Percentiles rank a stretch among this genome's conserved stretches.
phyloP scores from a whole-genome alignment of 2,113 vertebrate genomes.

The Clarias macrocephalus region DNA sequence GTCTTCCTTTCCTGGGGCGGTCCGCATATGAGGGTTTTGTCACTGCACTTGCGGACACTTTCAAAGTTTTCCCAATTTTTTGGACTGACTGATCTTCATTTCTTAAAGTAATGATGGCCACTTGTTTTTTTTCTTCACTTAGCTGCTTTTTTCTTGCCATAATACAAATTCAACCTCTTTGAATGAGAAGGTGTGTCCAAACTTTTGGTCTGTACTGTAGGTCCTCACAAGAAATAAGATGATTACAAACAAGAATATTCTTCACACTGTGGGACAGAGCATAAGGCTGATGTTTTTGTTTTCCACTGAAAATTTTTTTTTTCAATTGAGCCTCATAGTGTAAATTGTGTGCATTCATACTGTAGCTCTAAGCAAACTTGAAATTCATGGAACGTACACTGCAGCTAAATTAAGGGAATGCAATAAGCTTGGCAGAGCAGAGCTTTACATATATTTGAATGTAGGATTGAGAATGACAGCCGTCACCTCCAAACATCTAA shows the following conservation, averaged over 20 bases:
- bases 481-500: background rate
- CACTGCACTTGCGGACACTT: no score
- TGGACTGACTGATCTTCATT: no score
- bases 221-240: slow-evolving; percentile 5
- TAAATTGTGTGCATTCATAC: background rate
- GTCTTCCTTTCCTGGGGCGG: no score
- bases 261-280: background rate
- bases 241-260: background rate
- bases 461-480: background rate
- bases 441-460: slow-evolving; percentile 1
- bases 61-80: no score
- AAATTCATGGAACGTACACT: background rate
- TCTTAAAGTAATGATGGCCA: no score
- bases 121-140: no score
- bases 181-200: no score
- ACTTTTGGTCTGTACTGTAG: no score
- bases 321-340: background rate
- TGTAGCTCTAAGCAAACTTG: background rate
- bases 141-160: no score
- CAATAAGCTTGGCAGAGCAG: background rate
- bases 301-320: background rate
- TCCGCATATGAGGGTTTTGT: no score
- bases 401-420: background rate
- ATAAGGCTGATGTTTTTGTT: background rate
- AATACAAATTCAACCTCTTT: no score